Percentiles rank a stretch among this genome's conserved stretches.
Conservation (phyloP, 2,797 vertebrate species). For the Oceanodroma leucorhoa region DNA sequence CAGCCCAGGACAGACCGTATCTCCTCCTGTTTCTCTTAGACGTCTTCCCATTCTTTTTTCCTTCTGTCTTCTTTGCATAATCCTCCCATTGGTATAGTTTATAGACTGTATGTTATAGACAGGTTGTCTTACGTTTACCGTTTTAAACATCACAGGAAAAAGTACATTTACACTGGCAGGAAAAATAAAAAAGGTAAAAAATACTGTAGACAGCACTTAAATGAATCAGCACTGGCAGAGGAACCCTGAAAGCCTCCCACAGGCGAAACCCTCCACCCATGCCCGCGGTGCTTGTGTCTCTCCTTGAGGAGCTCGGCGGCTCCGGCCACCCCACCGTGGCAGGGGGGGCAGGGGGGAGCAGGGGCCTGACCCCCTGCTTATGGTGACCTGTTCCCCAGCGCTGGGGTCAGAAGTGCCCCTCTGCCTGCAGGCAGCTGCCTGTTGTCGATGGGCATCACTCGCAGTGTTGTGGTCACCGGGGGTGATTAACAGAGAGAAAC, state of each 20-base stretch:
- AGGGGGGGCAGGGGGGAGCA: neutral
- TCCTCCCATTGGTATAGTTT: neutral
- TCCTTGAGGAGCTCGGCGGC: neutral
- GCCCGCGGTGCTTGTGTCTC: neutral
- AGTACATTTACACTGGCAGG: neutral
- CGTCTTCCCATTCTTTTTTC: neutral
- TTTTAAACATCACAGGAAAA: neutral
- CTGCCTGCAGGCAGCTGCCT: neutral
- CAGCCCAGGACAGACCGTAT: neutral
- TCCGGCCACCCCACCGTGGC: fast-evolving
- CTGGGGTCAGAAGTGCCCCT: neutral
- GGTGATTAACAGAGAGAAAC: neutral
- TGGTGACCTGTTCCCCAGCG: fast-evolving
- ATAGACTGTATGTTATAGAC: neutral
- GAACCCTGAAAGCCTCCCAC: neutral
- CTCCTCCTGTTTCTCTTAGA: neutral
- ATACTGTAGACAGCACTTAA: neutral
- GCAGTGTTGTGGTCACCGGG: fast-evolving
- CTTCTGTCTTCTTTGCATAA: neutral
- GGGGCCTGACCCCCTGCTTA: fast-evolving
- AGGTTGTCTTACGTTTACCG: neutral
- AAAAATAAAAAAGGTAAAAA: neutral
- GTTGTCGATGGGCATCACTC: neutral
- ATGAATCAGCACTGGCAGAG: neutral
- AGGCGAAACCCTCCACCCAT: neutral